These are phyloP conservation scores for Phainopepla nitens DNA, from an alignment of 2,113 vertebrate species.

Conservation along the genomic window DNA sequence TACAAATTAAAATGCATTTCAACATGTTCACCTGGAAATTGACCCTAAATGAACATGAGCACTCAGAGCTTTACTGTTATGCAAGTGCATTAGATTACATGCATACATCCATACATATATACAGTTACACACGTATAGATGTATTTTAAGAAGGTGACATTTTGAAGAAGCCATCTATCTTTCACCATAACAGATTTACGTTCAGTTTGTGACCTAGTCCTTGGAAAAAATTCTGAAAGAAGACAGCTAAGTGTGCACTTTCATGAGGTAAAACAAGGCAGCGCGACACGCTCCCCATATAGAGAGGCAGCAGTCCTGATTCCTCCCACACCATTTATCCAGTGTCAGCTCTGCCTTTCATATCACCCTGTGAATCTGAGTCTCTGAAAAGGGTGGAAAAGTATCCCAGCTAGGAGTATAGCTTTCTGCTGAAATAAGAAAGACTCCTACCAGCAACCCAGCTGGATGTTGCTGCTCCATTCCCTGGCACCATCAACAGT, in stretches of 20 bases:
- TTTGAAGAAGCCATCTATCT: slow-evolving; percentile 58
- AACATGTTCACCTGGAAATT: background rate
- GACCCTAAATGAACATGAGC: background rate
- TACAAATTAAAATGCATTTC: background rate
- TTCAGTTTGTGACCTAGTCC: slow-evolving; percentile 27
- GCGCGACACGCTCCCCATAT: background rate
- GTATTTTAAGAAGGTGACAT: slow-evolving; percentile 63
- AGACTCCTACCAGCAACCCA: background rate
- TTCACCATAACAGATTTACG: slow-evolving; percentile 51
- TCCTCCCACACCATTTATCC: background rate
- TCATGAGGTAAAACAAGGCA: background rate
- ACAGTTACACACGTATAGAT: slow-evolving; percentile 49
- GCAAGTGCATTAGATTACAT: slow-evolving; percentile 51
- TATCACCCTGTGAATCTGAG: background rate
- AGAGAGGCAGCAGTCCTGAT: background rate
- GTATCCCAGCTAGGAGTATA: background rate
- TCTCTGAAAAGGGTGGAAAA: background rate
- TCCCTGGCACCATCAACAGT: background rate
- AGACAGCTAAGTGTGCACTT: background rate
- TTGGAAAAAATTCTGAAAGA: slow-evolving; percentile 41
- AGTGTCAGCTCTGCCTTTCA: background rate
- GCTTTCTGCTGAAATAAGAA: background rate
- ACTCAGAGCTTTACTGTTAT: background rate
- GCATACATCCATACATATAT: slow-evolving; percentile 12
- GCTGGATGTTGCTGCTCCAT: background rate